phyloP scores from a whole-genome alignment of 2,888 invertebrate genomes.

The Plusia festucae region DNA sequence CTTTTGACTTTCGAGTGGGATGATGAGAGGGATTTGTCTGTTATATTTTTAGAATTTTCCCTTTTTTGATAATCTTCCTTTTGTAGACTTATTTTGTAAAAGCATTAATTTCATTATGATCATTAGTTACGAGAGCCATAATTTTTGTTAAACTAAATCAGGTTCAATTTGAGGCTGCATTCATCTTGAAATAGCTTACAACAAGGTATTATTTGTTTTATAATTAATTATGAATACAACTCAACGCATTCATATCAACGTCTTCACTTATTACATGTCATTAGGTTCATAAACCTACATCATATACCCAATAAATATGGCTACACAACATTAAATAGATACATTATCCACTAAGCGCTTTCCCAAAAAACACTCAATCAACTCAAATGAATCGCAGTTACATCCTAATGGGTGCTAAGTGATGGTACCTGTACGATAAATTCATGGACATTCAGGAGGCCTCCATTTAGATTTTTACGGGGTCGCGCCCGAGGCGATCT shows the following conservation, averaged over 20 bases:
- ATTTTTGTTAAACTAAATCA: not conserved
- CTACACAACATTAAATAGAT: not conserved
- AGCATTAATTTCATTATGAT: not conserved
- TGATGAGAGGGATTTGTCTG: slow-evolving; percentile 58
- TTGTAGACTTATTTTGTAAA: not conserved
- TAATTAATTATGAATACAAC: too few species aligned
- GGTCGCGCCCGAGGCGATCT: slow-evolving; percentile 62
- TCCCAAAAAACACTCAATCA: slow-evolving; percentile 25
- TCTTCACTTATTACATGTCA: not conserved
- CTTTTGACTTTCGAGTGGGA: slow-evolving; percentile 70
- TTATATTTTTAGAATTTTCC: slow-evolving; percentile 40
- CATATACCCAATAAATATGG: not conserved
- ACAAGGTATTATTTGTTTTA: not conserved
- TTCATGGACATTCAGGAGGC: slow-evolving; percentile 61
- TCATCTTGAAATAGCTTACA: not conserved
- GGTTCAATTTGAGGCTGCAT: not conserved
- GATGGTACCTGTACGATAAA: slow-evolving; percentile 54
- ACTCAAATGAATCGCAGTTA: slow-evolving; percentile 14
- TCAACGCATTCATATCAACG: not conserved
- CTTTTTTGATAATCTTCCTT: slow-evolving; percentile 18
- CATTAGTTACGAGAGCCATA: not conserved
- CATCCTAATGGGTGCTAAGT: slow-evolving; percentile 52
- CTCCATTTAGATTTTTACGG: slow-evolving; percentile 76
- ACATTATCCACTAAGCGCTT: not conserved
- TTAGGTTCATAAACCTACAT: not conserved